A percentile compares a stretch with the other conserved stretches of the same genome.
Evolutionary conservation across 2,797 vertebrate species (phyloP).

Genomic region (Avahi laniger): DNA sequence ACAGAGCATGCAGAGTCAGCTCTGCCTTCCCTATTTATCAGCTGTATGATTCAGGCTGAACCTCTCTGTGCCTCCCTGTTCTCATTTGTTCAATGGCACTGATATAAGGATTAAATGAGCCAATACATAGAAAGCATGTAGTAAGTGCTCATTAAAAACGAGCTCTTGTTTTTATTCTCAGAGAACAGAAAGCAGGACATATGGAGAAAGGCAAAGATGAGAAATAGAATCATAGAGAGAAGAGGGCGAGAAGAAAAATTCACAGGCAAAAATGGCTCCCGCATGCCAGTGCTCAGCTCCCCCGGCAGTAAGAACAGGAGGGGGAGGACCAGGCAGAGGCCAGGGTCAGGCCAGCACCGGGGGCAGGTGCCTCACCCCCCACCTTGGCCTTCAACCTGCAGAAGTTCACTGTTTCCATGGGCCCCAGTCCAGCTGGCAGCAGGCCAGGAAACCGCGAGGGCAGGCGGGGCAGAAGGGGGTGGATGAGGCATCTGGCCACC

Average conservation of each 20-base stretch:
- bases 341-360: neutral
- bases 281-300: neutral
- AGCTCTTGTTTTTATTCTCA: neutral
- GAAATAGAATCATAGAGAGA: neutral
- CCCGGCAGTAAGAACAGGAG: neutral
- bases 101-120: neutral
- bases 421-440: neutral
- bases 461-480: neutral
- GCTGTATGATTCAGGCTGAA: neutral
- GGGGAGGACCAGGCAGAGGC: neutral
- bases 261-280: neutral
- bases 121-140: neutral
- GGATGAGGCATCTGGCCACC: neutral
- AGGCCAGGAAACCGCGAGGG: neutral
- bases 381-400: conserved; percentile 9
- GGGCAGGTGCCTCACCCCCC: neutral
- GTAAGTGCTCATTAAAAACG: neutral
- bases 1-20: neutral
- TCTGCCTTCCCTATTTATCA: neutral
- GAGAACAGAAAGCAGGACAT: neutral
- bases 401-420: neutral
- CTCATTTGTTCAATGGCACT: neutral
- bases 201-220: neutral
- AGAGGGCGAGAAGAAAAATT: neutral
- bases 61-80: neutral